These are phyloP conservation scores for Tiliqua scincoides DNA, from an alignment of 2,113 vertebrate genomes.

Conservation along the genomic window DNA sequence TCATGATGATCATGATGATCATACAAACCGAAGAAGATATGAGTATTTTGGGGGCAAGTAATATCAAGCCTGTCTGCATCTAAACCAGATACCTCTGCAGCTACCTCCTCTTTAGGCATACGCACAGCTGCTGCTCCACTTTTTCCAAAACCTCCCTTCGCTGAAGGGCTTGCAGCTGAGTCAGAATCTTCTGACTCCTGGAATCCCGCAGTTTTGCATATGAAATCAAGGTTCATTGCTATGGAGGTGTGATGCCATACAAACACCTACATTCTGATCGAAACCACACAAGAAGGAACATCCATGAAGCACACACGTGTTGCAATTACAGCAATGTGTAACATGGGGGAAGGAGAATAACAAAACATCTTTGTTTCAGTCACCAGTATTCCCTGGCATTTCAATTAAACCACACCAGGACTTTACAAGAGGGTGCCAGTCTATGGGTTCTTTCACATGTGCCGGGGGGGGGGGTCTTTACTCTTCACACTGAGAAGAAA, in stretches of 20 bases:
- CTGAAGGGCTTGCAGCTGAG: background rate
- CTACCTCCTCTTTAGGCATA: background rate
- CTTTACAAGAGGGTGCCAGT: background rate
- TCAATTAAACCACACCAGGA: slow-evolving; percentile 11
- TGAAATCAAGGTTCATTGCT: slow-evolving; percentile 28
- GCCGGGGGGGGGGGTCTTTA: background rate
- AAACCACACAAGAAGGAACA: too few relatives aligned
- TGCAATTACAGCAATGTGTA: background rate
- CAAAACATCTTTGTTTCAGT: background rate
- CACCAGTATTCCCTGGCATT: background rate
- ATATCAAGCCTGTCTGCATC: background rate
- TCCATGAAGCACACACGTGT: background rate
- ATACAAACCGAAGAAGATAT: background rate
- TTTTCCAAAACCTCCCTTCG: background rate
- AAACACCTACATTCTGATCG: background rate
- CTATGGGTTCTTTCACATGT: background rate
- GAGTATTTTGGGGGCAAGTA: background rate
- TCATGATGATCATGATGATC: too few relatives aligned
- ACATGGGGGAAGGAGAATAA: too few relatives aligned
- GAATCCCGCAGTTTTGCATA: slow-evolving; percentile 29
- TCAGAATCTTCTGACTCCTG: background rate
- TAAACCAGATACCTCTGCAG: background rate
- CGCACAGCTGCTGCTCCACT: background rate
- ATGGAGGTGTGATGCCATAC: rapidly evolving
- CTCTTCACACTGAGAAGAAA: background rate